These are phyloP conservation scores for Ips nitidus DNA, from an alignment of 1,140 invertebrate species.

Conservation along the genomic window DNA sequence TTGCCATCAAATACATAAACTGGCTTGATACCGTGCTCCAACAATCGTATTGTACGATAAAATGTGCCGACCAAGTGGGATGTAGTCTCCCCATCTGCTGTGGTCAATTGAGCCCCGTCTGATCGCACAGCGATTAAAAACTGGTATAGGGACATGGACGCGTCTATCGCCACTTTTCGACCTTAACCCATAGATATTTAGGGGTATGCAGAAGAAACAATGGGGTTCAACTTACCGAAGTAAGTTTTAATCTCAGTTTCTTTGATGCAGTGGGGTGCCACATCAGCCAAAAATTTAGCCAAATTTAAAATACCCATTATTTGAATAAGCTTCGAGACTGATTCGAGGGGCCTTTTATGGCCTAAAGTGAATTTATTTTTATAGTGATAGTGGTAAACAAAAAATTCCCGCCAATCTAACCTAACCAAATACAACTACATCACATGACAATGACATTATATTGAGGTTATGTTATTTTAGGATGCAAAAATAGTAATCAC, in stretches of 20 bases:
- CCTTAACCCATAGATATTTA: slow-evolving; percentile 60
- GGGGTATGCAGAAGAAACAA: background rate
- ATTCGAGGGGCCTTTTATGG: too few relatives aligned
- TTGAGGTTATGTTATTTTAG: too few relatives aligned
- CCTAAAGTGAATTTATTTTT: too few relatives aligned
- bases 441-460: too few relatives aligned
- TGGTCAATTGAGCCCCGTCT: slow-evolving; percentile 89
- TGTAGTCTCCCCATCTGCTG: slow-evolving; percentile 94
- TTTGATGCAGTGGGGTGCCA: slow-evolving; percentile 88
- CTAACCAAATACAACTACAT: too few relatives aligned
- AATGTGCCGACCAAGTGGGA: slow-evolving; percentile 98
- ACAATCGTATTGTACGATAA: slow-evolving; percentile 93
- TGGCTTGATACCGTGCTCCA: slow-evolving; percentile 98
- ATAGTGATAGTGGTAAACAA: too few relatives aligned
- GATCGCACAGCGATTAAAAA: slow-evolving; percentile 97
- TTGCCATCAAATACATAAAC: slow-evolving; percentile 99
- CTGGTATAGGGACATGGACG: slow-evolving; percentile 98
- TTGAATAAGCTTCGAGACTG: too few relatives aligned
- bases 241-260: slow-evolving; percentile 97
- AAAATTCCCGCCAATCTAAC: too few relatives aligned
- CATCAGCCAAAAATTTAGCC: slow-evolving; percentile 92
- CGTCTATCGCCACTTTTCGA: slow-evolving; percentile 97
- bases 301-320: slow-evolving; percentile 97
- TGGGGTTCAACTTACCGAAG: slow-evolving; percentile 77
- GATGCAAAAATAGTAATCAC: too few relatives aligned